Conservation (phyloP, 2,113 vertebrate species). For the Chloroceryle aenea region DNA sequence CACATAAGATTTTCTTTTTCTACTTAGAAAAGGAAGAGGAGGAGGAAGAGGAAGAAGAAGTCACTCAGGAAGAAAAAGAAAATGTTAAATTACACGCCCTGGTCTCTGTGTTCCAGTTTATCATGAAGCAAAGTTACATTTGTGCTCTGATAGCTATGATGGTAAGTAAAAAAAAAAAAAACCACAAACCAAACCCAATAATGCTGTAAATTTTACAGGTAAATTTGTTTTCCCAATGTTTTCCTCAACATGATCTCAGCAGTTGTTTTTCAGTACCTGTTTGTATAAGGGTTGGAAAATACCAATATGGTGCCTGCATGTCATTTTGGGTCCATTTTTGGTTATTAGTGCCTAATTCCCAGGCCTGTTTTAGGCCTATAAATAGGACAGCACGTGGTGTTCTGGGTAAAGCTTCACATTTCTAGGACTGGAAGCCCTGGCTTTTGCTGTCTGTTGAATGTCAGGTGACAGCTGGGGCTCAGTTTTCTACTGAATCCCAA, state of each 20-base stretch:
- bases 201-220: neutral
- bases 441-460: neutral
- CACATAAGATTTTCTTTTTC: conserved; percentile 24
- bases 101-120: conserved; percentile 90
- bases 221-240: neutral
- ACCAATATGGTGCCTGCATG: neutral
- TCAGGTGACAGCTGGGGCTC: neutral
- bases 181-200: neutral
- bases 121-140: conserved; percentile 99
- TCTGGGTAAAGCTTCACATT: neutral
- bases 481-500: neutral
- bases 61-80: conserved; percentile 72
- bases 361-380: neutral
- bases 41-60: conserved; percentile 66
- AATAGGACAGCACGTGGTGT: accelerated
- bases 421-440: neutral
- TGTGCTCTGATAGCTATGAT: conserved; percentile 99
- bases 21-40: conserved; percentile 80
- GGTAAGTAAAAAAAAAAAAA: conserved; percentile 77
- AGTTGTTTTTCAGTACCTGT: neutral
- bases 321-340: neutral
- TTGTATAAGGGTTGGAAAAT: neutral
- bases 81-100: conserved; percentile 81
- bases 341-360: neutral
- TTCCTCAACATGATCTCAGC: neutral